Evolutionary conservation across 1,140 invertebrate genomes (phyloP), one percentile per base, ranked within the genome.

Genomic region (Lithobius niger): DNA sequence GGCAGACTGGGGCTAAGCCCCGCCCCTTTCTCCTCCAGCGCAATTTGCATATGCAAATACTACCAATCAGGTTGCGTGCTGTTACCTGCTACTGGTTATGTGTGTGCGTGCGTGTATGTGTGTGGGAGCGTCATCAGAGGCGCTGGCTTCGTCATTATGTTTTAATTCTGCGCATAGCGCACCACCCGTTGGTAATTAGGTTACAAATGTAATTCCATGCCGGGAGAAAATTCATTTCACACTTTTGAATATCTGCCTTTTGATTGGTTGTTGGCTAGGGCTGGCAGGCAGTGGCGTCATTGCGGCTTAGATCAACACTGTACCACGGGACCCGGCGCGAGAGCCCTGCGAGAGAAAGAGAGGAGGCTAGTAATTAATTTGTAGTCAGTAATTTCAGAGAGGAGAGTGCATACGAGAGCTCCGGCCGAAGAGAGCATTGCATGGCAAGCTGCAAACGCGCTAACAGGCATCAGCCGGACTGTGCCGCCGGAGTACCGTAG

Each of bases 21-120:
- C 48, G 27, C 27, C 27, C 19, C 25, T 21, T 6, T 27, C 48
- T 24, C 21, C 3, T 3, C 6, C 3, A 15, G 48, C 48, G 16
- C 24, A 27, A 54, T 54, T 54, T 54, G 52, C 52, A 54, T 54
- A 54, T 54, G 52, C 40, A 54, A 54, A 54, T 54, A 19, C 40
- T 31, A 54, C 52, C 52, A 54, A 54, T 54, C 26, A 54, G n/a
- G 25, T 54, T n/a, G 52, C 52, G 26, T n/a, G 18, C 42, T 31
- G n/a, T n/a, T 26, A 54, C 36, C 28, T 42, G 18, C 21, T 54
- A 25, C 52, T 54, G n/a, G 4, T 31, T n/a, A n/a, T n/a, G n/a
- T n/a, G n/a, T n/a, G n/a, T n/a, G n/a, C n/a, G n/a, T n/a, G n/a
- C n/a, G n/a, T n/a, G n/a, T n/a, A n/a, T n/a, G n/a, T n/a, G n/a